Conservation (phyloP, 2,113 vertebrate species). For the Catharus fuscescens region DNA sequence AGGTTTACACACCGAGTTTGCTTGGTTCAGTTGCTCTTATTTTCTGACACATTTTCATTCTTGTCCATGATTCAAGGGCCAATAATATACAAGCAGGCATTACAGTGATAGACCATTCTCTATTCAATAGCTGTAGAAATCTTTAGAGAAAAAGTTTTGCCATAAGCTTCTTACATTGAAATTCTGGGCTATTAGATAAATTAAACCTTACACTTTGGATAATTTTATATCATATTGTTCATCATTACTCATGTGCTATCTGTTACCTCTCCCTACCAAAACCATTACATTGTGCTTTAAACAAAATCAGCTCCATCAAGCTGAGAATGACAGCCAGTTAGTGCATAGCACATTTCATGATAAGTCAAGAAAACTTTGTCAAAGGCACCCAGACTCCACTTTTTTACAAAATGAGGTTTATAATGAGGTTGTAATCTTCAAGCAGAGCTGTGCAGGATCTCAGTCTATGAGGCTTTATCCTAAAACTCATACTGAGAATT, state of each 20-base stretch:
- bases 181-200: not conserved
- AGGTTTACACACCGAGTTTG: not conserved
- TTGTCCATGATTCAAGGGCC: not conserved
- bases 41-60: not conserved
- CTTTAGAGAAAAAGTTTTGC: not conserved
- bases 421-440: conserved; percentile 49
- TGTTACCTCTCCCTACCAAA: not conserved
- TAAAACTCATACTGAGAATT: conserved; percentile 33
- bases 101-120: not conserved
- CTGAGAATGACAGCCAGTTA: not conserved
- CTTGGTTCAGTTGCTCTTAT: not conserved
- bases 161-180: not conserved
- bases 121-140: not conserved
- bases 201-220: not conserved
- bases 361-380: conserved; percentile 13
- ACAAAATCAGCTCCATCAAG: not conserved
- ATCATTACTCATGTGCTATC: not conserved
- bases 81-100: not conserved
- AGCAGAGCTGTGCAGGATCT: conserved; percentile 22
- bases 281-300: not conserved
- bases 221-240: not conserved
- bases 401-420: conserved; percentile 19
- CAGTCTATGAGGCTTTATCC: conserved; percentile 1
- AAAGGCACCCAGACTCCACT: not conserved
- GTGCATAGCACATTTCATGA: not conserved